Evolutionary conservation across 2,888 invertebrate genomes (phyloP), one percentile per base, ranked within the genome.

Genomic region (Augiades crinisus): DNA sequence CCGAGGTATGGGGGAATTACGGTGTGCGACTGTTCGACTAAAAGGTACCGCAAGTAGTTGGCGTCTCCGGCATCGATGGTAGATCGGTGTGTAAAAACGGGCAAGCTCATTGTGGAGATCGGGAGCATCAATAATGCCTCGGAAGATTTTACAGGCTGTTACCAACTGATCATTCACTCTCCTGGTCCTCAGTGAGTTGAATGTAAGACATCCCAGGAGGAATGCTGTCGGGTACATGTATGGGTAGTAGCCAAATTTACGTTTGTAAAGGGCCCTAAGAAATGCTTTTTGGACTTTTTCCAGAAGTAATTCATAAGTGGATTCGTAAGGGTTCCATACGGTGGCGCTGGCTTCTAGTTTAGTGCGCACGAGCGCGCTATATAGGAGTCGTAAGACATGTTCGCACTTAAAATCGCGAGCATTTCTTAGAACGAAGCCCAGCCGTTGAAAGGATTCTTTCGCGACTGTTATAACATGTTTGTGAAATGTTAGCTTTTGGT

Each of bases 261-360:
- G n/a, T 5, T 43, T 43, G 6, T 43, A 43, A 2, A 43, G 12
- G 6, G 2, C 10, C 16, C 44, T 44, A 21, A 44, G 44, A 19
- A 31, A 44, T 5, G 44, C 12, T 6, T 31, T 44, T 19, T 44
- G 44, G 1, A 41, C 27, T n/a, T 41, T 41, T 16, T 41, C 41
- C 5, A 41, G 10, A 4, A 16, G 10, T 0, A 27, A n/a, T 5
- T 41, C 24, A 5, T 24, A 27, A 0, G 41, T 27, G 14, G 12
- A 5, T 2, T 37, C 10, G 6, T 19, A 19, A 5, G 37, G 38
- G 16, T 41, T 41, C 27, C 41, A 27, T 1, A 27, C 27, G n/a
- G 27, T 27, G 4, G 37, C 14, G 8, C 34, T 21, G 7, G 37
- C 19, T 5, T 19, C 21, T 10, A 37, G 21, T 12, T 41, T 27